Evolutionary conservation across 1,140 invertebrate species (phyloP).

Genomic region (Plodia interpunctella): DNA sequence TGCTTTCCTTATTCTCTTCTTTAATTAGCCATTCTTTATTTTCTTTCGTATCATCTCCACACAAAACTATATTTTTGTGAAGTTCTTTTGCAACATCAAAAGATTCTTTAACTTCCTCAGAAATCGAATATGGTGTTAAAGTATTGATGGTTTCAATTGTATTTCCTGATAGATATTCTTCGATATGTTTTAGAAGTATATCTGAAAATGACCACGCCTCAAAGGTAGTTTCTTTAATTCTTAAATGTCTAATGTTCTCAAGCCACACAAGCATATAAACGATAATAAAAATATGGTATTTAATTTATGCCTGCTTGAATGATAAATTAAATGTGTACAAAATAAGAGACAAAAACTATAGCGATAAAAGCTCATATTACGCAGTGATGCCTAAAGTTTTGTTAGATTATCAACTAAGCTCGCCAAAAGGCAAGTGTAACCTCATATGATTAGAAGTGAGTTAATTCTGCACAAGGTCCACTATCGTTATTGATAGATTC

Average conservation of each 20-base stretch:
- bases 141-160: background rate
- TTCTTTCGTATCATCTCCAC: background rate
- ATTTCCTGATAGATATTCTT: background rate
- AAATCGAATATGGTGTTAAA: background rate
- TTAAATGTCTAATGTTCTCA: background rate
- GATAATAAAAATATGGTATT: background rate
- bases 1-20: background rate
- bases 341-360: too few species aligned
- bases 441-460: too few species aligned
- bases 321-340: too few species aligned
- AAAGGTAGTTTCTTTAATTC: background rate
- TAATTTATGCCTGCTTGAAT: too few species aligned
- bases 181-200: background rate
- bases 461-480: too few species aligned
- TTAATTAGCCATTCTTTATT: background rate
- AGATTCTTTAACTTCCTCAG: background rate
- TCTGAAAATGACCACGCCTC: background rate
- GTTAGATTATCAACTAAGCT: too few species aligned
- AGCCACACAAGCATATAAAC: background rate
- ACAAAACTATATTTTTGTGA: background rate
- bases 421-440: too few species aligned
- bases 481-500: too few species aligned
- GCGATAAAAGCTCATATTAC: too few species aligned
- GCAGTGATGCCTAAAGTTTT: too few species aligned
- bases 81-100: slow-evolving; percentile 5